These are phyloP conservation scores for Troides aeacus DNA, from an alignment of 2,888 invertebrate species.

Conservation along the genomic window DNA sequence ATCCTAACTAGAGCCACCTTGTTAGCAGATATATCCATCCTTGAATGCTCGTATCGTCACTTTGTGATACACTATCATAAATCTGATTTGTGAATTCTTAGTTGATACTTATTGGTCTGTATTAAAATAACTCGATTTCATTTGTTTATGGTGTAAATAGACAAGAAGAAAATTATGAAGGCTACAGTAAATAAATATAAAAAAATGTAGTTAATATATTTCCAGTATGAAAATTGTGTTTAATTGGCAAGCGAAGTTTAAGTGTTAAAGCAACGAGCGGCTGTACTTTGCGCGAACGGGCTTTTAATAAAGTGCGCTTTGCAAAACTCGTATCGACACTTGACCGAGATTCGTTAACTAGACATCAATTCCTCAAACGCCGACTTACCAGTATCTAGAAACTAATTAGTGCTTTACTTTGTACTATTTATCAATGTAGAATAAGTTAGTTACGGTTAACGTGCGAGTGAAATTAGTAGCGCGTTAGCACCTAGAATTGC, in stretches of 20 bases:
- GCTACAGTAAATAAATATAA: no score
- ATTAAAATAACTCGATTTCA: no score
- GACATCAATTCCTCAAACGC: slow-evolving; percentile 34
- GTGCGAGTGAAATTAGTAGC: slow-evolving; percentile 49
- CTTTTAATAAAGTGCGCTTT: slow-evolving; percentile 34
- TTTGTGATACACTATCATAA: no score
- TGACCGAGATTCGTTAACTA: slow-evolving; percentile 34
- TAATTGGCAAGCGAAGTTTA: neutral
- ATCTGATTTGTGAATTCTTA: no score
- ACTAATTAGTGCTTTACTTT: slow-evolving; percentile 38
- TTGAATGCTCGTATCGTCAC: no score
- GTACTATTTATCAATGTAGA: slow-evolving; percentile 43
- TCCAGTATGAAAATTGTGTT: neutral
- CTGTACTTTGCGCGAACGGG: slow-evolving; percentile 13
- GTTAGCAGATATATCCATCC: no score
- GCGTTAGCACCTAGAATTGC: slow-evolving; percentile 50
- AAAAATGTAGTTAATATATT: no score
- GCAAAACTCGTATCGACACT: slow-evolving; percentile 35
- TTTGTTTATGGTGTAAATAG: no score
- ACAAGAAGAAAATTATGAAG: no score
- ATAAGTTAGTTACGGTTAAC: slow-evolving; percentile 34
- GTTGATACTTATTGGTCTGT: no score
- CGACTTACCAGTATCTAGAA: slow-evolving; percentile 24
- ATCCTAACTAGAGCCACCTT: no score
- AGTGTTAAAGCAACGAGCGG: neutral